Percentiles rank a stretch among this genome's conserved stretches.
These are phyloP conservation scores for Lagocephalus sceleratus DNA, from an alignment of 2,797 vertebrate species.

Conservation along the genomic window DNA sequence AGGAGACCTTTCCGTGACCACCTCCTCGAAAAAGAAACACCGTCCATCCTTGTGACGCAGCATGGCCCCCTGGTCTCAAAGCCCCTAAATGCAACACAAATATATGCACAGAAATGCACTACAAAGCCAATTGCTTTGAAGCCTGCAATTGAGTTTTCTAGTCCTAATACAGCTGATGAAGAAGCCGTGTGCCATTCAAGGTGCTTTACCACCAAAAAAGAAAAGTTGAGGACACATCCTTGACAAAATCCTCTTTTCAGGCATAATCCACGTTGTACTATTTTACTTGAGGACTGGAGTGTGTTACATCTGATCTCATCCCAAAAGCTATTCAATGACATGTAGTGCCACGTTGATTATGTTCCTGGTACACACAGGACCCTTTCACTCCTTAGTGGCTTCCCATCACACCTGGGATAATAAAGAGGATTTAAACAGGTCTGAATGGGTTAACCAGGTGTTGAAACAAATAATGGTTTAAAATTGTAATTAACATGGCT, in stretches of 20 bases:
- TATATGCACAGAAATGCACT: constrained; percentile 91
- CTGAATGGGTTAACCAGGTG: constrained; percentile 88
- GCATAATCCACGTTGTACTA: constrained; percentile 97
- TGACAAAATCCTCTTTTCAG: constrained; percentile 99
- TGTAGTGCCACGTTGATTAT: constrained; percentile 92
- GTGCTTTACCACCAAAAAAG: constrained; percentile 79
- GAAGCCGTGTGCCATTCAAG: constrained; percentile 88
- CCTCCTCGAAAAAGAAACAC: constrained; percentile 86
- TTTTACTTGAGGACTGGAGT: constrained; percentile 96
- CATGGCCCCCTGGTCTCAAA: constrained; percentile 86
- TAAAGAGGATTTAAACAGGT: constrained; percentile 84
- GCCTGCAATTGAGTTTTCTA: constrained; percentile 90
- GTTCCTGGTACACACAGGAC: constrained; percentile 86
- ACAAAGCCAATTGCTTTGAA: constrained; percentile 97
- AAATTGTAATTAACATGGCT: constrained; percentile 84
- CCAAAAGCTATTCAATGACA: constrained; percentile 85
- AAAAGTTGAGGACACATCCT: constrained; percentile 96
- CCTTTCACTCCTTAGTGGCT: constrained; percentile 84
- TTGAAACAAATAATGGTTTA: constrained; percentile 88
- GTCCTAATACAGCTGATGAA: constrained; percentile 95
- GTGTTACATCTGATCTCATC: constrained; percentile 98
- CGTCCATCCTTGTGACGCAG: constrained; percentile 87
- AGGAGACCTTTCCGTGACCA: constrained; percentile 78
- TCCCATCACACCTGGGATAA: constrained; percentile 85
- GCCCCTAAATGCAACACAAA: constrained; percentile 84